phyloP scores from a whole-genome alignment of 2,797 vertebrate genomes.

The Propithecus deckenii region DNA sequence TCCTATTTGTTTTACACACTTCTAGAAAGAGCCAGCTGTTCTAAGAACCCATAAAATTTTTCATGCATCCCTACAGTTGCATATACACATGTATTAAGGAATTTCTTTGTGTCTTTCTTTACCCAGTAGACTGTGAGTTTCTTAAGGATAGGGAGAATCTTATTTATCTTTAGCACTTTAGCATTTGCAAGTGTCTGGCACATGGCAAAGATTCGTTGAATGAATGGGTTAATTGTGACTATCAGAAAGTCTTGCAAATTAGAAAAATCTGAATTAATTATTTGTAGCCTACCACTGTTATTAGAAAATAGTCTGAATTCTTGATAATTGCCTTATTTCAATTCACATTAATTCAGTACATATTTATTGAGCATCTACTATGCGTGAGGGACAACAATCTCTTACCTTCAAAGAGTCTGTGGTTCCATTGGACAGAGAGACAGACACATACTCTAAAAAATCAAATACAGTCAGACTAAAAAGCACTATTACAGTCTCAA shows the following conservation, averaged over 20 bases:
- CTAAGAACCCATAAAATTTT: neutral
- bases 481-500: neutral
- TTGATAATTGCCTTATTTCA: slow-evolving; percentile 12
- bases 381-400: neutral
- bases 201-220: slow-evolving; percentile 2
- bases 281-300: neutral
- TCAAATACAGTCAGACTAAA: neutral
- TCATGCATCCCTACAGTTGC: neutral
- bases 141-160: neutral
- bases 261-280: slow-evolving; percentile 44
- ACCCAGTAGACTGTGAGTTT: neutral
- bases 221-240: slow-evolving; percentile 25
- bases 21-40: neutral
- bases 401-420: neutral
- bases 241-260: slow-evolving; percentile 41
- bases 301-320: slow-evolving; percentile 41
- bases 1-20: neutral
- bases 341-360: slow-evolving; percentile 30
- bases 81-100: neutral
- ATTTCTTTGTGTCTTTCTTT: slow-evolving; percentile 17
- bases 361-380: slow-evolving; percentile 6
- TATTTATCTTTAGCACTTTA: slow-evolving; percentile 20
- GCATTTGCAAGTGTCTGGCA: neutral
- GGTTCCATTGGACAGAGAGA: neutral
- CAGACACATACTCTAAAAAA: neutral